Percentiles rank a stretch among this genome's conserved stretches.
phyloP scores from a whole-genome alignment of 2,888 invertebrate genomes.

The Zeuzera pyrina region DNA sequence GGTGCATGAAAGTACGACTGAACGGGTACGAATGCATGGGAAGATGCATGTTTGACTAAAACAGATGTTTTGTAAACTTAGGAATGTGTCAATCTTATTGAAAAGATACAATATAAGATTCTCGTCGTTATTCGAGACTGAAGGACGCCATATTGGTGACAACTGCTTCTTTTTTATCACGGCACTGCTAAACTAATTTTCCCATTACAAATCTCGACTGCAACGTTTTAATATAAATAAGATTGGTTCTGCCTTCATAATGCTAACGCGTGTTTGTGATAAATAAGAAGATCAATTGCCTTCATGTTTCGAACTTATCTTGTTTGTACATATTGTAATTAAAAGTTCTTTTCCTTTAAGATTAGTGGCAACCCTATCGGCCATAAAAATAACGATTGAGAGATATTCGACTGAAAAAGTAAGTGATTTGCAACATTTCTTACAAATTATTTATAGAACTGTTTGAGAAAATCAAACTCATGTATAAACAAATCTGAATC shows the following conservation, averaged over 20 bases:
- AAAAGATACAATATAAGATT: constrained; percentile 57
- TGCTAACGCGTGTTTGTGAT: no score
- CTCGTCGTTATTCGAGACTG: constrained; percentile 47
- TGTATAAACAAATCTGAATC: no score
- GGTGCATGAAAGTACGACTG: constrained; percentile 45
- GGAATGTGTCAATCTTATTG: constrained; percentile 52
- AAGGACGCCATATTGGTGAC: constrained; percentile 68
- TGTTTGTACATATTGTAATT: constrained; percentile 68
- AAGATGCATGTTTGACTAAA: constrained; percentile 36
- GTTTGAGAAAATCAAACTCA: no score
- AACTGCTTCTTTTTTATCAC: constrained; percentile 50
- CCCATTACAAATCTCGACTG: no score
- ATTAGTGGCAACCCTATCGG: constrained; percentile 19
- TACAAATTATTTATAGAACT: no score
- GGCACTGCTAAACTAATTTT: constrained; percentile 13
- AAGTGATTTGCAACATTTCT: no score
- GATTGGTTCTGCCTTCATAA: no score
- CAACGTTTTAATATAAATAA: no score
- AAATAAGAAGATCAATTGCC: no score
- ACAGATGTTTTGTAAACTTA: constrained; percentile 58
- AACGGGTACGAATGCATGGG: constrained; percentile 33
- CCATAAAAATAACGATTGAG: constrained; percentile 7
- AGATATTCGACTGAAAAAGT: constrained; percentile 8
- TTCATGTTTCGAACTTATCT: constrained; percentile 51
- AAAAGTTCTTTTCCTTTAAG: constrained; percentile 37